A percentile compares a stretch with the other conserved stretches of the same genome.
Conservation (phyloP, 2,113 vertebrate genomes). For the Ellobius talpinus region DNA sequence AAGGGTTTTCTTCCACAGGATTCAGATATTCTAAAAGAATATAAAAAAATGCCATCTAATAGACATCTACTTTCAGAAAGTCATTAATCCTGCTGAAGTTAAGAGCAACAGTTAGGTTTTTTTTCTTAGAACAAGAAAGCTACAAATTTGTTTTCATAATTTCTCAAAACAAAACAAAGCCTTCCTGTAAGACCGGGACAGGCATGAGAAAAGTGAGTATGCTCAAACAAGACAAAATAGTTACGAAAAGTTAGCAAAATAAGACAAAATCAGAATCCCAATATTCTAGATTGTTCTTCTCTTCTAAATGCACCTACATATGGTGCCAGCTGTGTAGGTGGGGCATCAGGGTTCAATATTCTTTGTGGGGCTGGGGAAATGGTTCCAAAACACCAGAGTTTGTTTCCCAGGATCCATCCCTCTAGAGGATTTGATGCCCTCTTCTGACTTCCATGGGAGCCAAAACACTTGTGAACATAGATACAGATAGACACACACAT, state of each 20-base stretch:
- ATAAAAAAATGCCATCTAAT: neutral
- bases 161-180: neutral
- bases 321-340: neutral
- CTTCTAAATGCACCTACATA: neutral
- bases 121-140: neutral
- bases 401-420: neutral
- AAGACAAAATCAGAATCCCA: neutral
- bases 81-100: neutral
- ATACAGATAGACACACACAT: neutral
- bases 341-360: neutral
- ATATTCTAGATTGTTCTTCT: neutral
- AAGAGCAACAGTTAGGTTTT: neutral
- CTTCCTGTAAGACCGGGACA: neutral
- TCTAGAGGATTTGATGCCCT: neutral
- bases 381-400: neutral
- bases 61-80: neutral
- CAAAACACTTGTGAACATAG: neutral
- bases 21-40: conserved; percentile 92
- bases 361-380: neutral
- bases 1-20: conserved; percentile 98
- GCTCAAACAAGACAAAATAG: neutral
- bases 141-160: neutral
- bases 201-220: neutral
- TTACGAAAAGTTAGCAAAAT: neutral
- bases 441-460: neutral